Base-by-base conservation (phyloP, 2,113 vertebrate genomes). In the Peromyscus maniculatus region DNA sequence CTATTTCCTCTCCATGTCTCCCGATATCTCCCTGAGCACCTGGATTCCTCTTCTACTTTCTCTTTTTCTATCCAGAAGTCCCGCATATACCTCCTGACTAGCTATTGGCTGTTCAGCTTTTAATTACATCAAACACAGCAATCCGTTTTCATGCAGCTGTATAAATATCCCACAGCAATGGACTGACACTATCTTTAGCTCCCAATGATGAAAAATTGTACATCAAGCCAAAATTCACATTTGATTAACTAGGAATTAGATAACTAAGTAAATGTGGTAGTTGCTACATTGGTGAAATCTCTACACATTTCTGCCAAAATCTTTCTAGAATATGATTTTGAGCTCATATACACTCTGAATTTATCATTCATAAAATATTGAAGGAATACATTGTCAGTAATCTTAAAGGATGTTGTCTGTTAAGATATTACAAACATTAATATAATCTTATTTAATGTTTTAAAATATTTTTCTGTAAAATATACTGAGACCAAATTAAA, bases 381-480 rank as follows among this genome's bases (percentile, higher is more conserved):
- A 64, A 46, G 26, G 69, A 79, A 28, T 31, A 36, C 1, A 66
- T 90, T 86, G 6, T 87, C 62, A 95, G 64, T 4, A 96, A 49
- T 96, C 7, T 62, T 92, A 91, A 15, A 12, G 46, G 89, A 90
- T 57, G 8, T 67, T 83, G 17, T 83, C 6, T 36, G 46, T 83
- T 94, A 91, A 93, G 52, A 94, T 52, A 93, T 31, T 55, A 19
- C 0, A 75, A 93, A 75, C 16, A 66, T 64, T 66, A 86, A 31
- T 79, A 83, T 28, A 71, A 95, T 96, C 64, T 92, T 24, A 24
- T 3, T 62, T 67, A 69, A 22, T n/a, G 1, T 0, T 87, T 89
- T 95, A 89, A 89, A 93, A 86, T 15, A 69, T 92, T 91, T 26
- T 86, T 89, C 8, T 7, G 77, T 57, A 96, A 75, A 92, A 77